phyloP scores from a whole-genome alignment of 2,113 vertebrate species.

The Passer montanus region DNA sequence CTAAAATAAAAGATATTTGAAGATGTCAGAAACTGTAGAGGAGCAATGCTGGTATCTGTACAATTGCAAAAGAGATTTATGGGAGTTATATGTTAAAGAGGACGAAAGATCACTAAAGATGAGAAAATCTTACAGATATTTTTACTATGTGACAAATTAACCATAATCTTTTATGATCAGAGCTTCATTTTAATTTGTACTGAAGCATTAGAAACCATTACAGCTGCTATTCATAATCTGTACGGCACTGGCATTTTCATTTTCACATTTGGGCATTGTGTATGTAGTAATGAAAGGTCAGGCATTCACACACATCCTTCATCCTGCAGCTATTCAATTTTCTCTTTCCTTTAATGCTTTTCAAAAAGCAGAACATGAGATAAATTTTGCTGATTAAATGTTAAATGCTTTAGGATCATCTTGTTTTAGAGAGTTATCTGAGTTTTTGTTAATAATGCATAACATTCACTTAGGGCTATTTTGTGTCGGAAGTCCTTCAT shows the following conservation, averaged over 20 bases:
- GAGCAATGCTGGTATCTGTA: neutral
- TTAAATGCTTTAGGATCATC: neutral
- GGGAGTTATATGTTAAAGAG: neutral
- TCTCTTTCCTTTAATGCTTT: neutral
- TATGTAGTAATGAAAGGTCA: neutral
- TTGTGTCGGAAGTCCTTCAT: neutral
- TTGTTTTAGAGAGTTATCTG: slow-evolving; percentile 10
- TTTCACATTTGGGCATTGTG: neutral
- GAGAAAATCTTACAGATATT: neutral
- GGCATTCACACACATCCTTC: neutral
- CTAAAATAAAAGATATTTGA: neutral
- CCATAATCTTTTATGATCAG: neutral
- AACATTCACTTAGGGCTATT: neutral
- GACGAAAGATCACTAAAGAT: neutral
- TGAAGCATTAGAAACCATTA: neutral
- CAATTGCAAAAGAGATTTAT: neutral
- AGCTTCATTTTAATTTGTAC: neutral
- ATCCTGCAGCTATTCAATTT: neutral
- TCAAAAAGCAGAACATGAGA: slow-evolving; percentile 7
- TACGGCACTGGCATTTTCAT: neutral
- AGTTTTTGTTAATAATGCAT: slow-evolving; percentile 11
- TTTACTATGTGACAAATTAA: slow-evolving; percentile 30
- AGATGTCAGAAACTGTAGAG: neutral
- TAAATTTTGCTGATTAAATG: slow-evolving; percentile 15
- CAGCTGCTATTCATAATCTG: neutral